Conservation (phyloP, 1,140 invertebrate genomes). For the Bradynema listronoti region DNA sequence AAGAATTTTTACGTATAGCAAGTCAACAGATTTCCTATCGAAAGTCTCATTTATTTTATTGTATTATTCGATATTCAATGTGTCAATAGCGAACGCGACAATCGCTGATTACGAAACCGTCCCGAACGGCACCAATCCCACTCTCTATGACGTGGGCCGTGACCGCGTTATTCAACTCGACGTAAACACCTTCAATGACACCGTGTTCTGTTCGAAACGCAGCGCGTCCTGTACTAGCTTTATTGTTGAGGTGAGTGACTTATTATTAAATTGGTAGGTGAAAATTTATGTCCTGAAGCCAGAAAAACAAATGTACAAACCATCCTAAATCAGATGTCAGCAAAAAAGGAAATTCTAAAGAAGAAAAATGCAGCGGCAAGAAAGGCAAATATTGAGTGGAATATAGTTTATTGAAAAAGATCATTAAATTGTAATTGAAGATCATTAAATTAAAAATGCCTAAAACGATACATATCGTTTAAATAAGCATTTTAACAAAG, state of each 20-base stretch:
- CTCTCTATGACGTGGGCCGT: slow-evolving; percentile 43
- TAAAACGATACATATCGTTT: no score
- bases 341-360: background rate
- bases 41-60: no score
- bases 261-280: background rate
- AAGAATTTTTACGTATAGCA: no score
- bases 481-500: no score
- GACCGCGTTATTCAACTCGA: slow-evolving; percentile 52
- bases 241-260: slow-evolving; percentile 43
- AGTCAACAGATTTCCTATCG: no score
- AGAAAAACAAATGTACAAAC: background rate
- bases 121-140: slow-evolving; percentile 54
- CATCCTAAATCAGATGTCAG: background rate
- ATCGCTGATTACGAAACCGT: slow-evolving; percentile 40
- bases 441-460: no score
- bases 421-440: background rate
- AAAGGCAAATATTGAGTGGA: background rate
- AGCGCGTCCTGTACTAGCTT: slow-evolving; percentile 39
- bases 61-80: no score
- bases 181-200: slow-evolving; percentile 54
- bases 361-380: background rate
- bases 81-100: no score
- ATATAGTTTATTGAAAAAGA: background rate
- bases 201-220: slow-evolving; percentile 41
- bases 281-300: slow-evolving; percentile 4